A percentile compares a stretch with the other conserved stretches of the same genome.
Conservation (phyloP, 1,140 invertebrate genomes). For the Helicoverpa armigera region DNA sequence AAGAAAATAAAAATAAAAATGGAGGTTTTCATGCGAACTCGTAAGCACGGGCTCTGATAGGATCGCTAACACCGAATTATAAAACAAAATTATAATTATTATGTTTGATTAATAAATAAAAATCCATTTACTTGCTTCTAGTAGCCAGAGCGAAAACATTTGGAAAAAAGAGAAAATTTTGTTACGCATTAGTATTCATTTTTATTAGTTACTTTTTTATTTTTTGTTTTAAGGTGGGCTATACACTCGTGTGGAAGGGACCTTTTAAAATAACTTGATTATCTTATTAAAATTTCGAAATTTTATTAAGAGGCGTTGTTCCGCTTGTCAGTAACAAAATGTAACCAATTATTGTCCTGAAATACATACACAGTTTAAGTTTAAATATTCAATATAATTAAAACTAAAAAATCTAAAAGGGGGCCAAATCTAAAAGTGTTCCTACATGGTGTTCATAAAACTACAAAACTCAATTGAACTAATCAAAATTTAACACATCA, state of each 20-base stretch:
- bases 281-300: background rate
- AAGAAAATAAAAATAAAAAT: conserved; percentile 68
- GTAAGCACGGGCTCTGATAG: conserved; percentile 70
- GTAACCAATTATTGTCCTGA: background rate
- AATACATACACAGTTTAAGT: too few species aligned
- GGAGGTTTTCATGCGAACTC: conserved; percentile 74
- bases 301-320: conserved; percentile 40
- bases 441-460: conserved; percentile 12
- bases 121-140: conserved; percentile 84
- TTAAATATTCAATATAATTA: background rate
- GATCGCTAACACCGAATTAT: conserved; percentile 72
- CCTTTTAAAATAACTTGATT: background rate
- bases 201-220: conserved; percentile 46
- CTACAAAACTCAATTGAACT: conserved; percentile 4
- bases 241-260: background rate
- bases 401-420: conserved; percentile 11
- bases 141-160: conserved; percentile 85
- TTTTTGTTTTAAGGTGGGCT: background rate
- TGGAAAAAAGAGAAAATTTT: conserved; percentile 70
- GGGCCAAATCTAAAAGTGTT: conserved; percentile 15
- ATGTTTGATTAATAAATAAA: conserved; percentile 58
- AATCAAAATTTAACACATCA: background rate
- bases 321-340: background rate
- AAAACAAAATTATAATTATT: conserved; percentile 53
- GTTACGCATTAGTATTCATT: conserved; percentile 71